Evolutionary conservation across 2,888 invertebrate species (phyloP), one percentile per base, ranked within the genome.

Genomic region (Agrenia bidenticulata): DNA sequence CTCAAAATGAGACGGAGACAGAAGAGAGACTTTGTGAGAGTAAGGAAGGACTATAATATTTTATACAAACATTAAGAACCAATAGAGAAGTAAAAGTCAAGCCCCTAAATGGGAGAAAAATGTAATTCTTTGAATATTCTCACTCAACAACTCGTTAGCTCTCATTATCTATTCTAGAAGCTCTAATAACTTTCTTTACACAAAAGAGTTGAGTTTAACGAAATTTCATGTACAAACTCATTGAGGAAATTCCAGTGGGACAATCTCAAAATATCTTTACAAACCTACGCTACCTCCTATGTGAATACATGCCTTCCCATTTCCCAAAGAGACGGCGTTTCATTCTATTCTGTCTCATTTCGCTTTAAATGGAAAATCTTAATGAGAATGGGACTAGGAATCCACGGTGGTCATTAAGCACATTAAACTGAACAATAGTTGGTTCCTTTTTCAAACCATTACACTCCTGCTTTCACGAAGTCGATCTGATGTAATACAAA

Each of bases 81-180:
- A 17, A 45, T 49, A 49, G n/a, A 58, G 49, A 13, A 32, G 49
- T 32, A 45, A 17, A 49, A 45, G 45, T 32, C 32, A 56, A 55
- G 49, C 42, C 56, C 53, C 61, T 61, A 61, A 61, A 53, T 53
- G 42, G 19, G 21, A 57, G 56, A 61, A 63, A 63, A 32, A 59
- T 55, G 50, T 55, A 60, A 61, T 66, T 42, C 49, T 45, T 60
- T 63, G 63, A 67, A 61, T 67, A 67, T 67, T 64, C 64, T 61
- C 62, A 58, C 64, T 62, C 58, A 55, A 41, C 59, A 53, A 56
- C 64, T 62, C 64, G 64, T 68, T 62, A 68, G 56, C 55, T 55
- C 62, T 68, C 64, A 68, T 68, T 68, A 64, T 64, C 41, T 37
- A 41, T 57, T 57, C 41, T n/a, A 9, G 27, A 57, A n/a, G n/a